Conservation (phyloP, 2,113 vertebrate genomes). For the Eira barbara region DNA sequence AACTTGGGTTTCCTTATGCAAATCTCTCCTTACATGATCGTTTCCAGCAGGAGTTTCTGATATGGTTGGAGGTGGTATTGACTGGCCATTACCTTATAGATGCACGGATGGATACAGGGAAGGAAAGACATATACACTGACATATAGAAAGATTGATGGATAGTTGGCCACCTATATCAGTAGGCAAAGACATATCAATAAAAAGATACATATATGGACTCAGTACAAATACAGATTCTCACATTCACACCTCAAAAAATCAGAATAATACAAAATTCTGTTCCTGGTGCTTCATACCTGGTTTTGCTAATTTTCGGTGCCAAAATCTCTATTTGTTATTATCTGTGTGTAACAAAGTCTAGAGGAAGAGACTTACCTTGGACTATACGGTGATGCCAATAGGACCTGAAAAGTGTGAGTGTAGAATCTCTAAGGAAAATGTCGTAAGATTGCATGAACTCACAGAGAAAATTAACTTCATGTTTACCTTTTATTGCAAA, state of each 20-base stretch:
- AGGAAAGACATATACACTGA: neutral
- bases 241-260: neutral
- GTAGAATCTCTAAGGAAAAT: neutral
- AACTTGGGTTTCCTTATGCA: neutral
- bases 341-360: neutral
- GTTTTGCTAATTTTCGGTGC: neutral
- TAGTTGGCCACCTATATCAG: neutral
- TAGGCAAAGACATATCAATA: neutral
- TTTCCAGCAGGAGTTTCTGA: neutral
- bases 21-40: neutral
- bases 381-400: neutral
- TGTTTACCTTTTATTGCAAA: constrained; percentile 41
- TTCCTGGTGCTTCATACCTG: neutral
- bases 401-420: neutral
- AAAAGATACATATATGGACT: neutral
- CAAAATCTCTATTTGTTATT: neutral
- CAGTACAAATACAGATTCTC: neutral
- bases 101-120: neutral
- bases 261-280: neutral
- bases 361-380: neutral
- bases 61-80: neutral
- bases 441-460: neutral
- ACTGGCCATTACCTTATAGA: neutral
- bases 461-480: neutral
- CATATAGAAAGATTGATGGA: neutral